A percentile compares a stretch with the other conserved stretches of the same genome.
Evolutionary conservation across 2,797 vertebrate species (phyloP).

Genomic region (Enteromius thamalakanensis): DNA sequence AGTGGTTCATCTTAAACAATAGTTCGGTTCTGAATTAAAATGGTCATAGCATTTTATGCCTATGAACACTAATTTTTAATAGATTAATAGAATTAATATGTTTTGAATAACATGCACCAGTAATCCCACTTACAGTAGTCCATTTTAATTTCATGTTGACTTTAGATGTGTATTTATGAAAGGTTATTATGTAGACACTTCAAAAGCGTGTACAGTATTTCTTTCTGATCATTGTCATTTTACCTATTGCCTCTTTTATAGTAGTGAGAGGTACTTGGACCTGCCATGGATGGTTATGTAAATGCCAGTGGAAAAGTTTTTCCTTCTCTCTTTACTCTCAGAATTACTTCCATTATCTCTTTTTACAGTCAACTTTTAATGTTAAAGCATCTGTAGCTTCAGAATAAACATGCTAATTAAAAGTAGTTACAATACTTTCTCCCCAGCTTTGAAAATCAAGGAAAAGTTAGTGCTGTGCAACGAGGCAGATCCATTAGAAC

Average conservation of each 20-base stretch:
- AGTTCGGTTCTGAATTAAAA: background rate
- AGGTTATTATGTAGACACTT: background rate
- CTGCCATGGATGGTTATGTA: background rate
- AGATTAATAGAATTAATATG: background rate
- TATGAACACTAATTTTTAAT: background rate
- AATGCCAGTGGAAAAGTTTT: background rate
- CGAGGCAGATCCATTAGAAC: constrained; percentile 27
- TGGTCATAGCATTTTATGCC: background rate
- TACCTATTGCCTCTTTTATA: background rate
- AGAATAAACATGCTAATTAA: constrained; percentile 30
- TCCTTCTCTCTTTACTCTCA: background rate
- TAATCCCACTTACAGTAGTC: no score
- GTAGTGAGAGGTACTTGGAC: background rate
- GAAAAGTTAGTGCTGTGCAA: background rate
- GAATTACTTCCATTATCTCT: background rate
- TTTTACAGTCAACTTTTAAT: background rate
- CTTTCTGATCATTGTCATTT: background rate
- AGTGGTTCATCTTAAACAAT: background rate
- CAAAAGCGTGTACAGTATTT: background rate
- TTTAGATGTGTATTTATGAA: constrained; percentile 2
- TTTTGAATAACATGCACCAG: background rate
- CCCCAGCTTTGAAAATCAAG: constrained; percentile 28
- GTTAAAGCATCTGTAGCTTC: background rate
- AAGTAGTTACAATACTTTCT: background rate
- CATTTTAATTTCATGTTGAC: background rate